phyloP scores from a whole-genome alignment of 2,113 vertebrate genomes.

The Amazona vittata region DNA sequence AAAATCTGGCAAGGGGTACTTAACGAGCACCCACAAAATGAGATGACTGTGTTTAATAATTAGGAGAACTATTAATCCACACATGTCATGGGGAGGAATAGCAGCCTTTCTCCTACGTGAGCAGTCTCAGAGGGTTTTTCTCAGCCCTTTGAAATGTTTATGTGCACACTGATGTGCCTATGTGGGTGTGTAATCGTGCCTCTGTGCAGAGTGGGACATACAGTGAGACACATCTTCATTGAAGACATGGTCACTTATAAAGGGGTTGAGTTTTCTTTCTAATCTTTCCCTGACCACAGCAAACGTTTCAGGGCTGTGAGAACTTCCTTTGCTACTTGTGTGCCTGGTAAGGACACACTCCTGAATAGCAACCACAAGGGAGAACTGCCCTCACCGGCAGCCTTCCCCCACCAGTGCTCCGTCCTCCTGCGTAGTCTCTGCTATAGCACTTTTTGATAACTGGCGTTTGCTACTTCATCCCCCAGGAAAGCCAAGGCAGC shows the following conservation, averaged over 20 bases:
- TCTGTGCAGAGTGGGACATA: not conserved
- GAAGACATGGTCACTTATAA: not conserved
- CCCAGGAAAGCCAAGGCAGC: not conserved
- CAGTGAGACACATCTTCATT: not conserved
- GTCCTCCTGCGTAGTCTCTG: not conserved
- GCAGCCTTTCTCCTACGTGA: not conserved
- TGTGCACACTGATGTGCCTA: not conserved
- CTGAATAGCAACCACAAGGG: not conserved
- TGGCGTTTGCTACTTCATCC: not conserved
- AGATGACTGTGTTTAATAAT: not conserved
- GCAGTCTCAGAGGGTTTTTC: not conserved
- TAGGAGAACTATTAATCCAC: not conserved
- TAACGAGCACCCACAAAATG: not conserved
- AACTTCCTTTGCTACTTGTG: not conserved
- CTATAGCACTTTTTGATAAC: accelerated
- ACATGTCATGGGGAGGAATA: not conserved
- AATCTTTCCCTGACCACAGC: not conserved
- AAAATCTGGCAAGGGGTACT: not conserved
- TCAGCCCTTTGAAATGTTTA: not conserved
- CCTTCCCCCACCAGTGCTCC: not conserved
- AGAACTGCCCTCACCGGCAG: not conserved
- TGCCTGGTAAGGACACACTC: not conserved
- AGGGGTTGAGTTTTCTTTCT: not conserved
- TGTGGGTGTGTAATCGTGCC: not conserved
- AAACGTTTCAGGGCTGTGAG: conserved; percentile 35